Evolutionary conservation across 2,797 vertebrate species (phyloP).

Genomic region (Enteromius radiatus): DNA sequence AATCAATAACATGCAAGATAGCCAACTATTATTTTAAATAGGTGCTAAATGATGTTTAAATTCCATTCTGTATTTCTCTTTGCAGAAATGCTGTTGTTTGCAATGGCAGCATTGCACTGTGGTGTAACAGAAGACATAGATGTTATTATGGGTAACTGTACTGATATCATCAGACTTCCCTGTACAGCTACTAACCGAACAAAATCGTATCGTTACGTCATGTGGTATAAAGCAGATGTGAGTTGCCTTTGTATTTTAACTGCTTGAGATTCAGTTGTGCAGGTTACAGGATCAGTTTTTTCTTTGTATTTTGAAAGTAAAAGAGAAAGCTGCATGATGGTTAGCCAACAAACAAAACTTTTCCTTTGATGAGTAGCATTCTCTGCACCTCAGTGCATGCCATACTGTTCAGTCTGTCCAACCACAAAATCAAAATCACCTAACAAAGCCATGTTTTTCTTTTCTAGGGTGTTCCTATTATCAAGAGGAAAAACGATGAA

Average conservation of each 20-base stretch:
- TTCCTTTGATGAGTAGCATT: background rate
- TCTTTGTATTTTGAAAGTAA: background rate
- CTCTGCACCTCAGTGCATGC: background rate
- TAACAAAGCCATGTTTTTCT: background rate
- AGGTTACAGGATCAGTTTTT: background rate
- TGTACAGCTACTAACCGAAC: conserved; percentile 2
- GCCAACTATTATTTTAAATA: background rate
- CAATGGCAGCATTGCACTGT: conserved; percentile 37
- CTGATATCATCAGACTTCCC: conserved; percentile 35
- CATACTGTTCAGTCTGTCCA: background rate
- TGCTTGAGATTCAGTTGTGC: background rate
- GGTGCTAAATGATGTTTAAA: background rate
- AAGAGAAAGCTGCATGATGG: background rate
- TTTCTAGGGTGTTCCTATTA: conserved; percentile 7
- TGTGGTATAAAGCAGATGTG: conserved; percentile 46
- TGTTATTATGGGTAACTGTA: conserved; percentile 28
- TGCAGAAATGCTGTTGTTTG: conserved; percentile 23
- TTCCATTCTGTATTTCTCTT: background rate
- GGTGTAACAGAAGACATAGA: background rate
- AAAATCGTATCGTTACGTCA: conserved; percentile 37
- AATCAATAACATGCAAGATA: background rate
- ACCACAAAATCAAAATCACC: background rate
- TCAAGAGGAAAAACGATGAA: conserved; percentile 28
- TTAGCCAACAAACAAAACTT: background rate
- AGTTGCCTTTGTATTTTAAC: background rate